A percentile compares a stretch with the other conserved stretches of the same genome.
Evolutionary conservation across 2,888 invertebrate species (phyloP).

Genomic region (Eilema sororculum): DNA sequence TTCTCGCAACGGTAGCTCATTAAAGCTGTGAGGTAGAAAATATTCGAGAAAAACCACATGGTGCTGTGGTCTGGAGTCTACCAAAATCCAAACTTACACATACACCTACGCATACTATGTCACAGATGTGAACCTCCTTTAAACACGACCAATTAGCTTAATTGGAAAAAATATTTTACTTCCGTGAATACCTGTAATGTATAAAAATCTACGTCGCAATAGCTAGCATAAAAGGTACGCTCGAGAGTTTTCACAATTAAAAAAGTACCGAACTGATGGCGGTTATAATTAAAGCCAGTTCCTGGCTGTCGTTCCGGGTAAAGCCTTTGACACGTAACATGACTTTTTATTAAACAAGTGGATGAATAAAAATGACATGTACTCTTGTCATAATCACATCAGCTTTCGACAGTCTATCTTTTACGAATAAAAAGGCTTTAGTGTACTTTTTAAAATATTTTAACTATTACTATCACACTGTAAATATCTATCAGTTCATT

Average conservation of each 20-base stretch:
- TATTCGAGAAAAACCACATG: not conserved
- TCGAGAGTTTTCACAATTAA: not conserved
- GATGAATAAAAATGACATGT: not conserved
- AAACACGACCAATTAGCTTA: not conserved
- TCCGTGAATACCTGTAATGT: not conserved
- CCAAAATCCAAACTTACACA: no score
- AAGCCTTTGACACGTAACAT: constrained; percentile 8
- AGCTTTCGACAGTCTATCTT: not conserved
- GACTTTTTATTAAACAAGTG: not conserved
- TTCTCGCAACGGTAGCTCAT: not conserved
- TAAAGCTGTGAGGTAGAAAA: not conserved
- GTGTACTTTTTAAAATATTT: not conserved
- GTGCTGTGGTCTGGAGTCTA: not conserved
- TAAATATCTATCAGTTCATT: not conserved
- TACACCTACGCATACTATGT: no score
- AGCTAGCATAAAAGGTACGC: not conserved
- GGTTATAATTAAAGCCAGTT: constrained; percentile 7
- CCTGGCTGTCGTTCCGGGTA: not conserved
- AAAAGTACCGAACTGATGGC: constrained; percentile 3
- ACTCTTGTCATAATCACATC: not conserved
- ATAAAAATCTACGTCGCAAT: not conserved
- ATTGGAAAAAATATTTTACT: not conserved
- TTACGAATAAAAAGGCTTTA: not conserved
- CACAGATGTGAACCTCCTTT: not conserved
- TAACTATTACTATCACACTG: no score